Evolutionary conservation across 1,140 invertebrate species (phyloP), one percentile per base, ranked within the genome.

Genomic region (Eueides isabella): DNA sequence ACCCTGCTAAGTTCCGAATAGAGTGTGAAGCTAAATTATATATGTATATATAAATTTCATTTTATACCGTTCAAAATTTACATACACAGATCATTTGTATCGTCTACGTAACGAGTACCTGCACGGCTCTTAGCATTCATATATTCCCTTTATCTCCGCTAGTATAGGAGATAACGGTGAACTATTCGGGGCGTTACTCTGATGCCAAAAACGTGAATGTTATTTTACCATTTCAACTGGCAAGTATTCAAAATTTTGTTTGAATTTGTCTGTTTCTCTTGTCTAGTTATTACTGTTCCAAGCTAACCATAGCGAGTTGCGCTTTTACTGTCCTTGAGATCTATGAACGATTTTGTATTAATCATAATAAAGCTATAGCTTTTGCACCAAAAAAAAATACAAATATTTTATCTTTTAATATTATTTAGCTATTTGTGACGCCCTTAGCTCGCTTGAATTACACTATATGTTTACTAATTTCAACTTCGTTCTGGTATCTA

Each of bases 161-260:
- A 64, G 31, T 30, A 67, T 19, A 12, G 62, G 28, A 44, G 67
- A 66, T 69, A 63, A 69, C 66, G 41, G 63, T 30, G 29, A 64
- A 65, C 33, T 41, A 61, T 70, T 61, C 48, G 33, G 41, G 62
- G 23, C 48, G 67, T 61, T 62, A 66, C 55, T 61, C 62, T 23
- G 68, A 35, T 75, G 74, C 74, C 74, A 75, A 75, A 55, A 71
- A 75, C 74, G 41, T 70, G 67, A 69, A 70, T 61, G 67, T 48
- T 75, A 71, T 75, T 75, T 67, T 19, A 61, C 44, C 48, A 33
- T 67, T 75, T 67, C 48, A 67, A 66, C 67, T 75, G 74, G 74
- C 74, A 75, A 62, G 44, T 67, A 67, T 75, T 75, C 74, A 75
- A 75, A 61, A 70, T 38, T 69, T 61, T 11, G 48, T n/a, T 31